Evolutionary conservation across 2,797 vertebrate species (phyloP).

Genomic region (Betta splendens): DNA sequence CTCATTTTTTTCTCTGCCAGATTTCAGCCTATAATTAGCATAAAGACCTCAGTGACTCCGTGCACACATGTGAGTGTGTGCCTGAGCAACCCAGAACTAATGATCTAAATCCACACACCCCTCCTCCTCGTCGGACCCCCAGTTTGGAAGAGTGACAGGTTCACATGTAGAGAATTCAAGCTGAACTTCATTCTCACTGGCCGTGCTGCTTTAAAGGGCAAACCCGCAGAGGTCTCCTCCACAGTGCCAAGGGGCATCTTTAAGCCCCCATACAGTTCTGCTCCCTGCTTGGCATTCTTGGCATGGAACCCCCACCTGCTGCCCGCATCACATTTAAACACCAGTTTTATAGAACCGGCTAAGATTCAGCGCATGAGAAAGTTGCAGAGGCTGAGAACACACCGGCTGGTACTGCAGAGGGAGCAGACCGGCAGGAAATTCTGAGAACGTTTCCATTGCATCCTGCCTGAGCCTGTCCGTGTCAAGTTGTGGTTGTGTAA

Average conservation of each 20-base stretch:
- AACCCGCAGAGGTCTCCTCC: slow-evolving; percentile 60
- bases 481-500: slow-evolving; percentile 40
- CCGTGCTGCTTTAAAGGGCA: slow-evolving; percentile 70
- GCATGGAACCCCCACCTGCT: slow-evolving; percentile 69
- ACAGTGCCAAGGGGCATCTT: slow-evolving; percentile 64
- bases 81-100: slow-evolving; percentile 80
- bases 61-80: slow-evolving; percentile 79
- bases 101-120: slow-evolving; percentile 80
- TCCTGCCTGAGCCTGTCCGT: slow-evolving; percentile 18
- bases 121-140: slow-evolving; percentile 27
- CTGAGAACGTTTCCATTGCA: slow-evolving; percentile 65
- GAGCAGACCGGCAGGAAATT: slow-evolving; percentile 35
- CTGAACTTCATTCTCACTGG: slow-evolving; percentile 69
- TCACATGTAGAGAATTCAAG: slow-evolving; percentile 83
- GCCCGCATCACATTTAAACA: slow-evolving; percentile 59
- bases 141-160: slow-evolving; percentile 82
- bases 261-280: slow-evolving; percentile 50
- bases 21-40: slow-evolving; percentile 93
- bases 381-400: slow-evolving; percentile 39
- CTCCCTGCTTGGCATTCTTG: slow-evolving; percentile 61
- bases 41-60: slow-evolving; percentile 84
- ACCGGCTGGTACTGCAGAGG: slow-evolving; percentile 10
- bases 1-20: slow-evolving; percentile 94
- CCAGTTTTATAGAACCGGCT: slow-evolving; percentile 59
- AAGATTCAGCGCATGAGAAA: slow-evolving; percentile 50